phyloP scores from a whole-genome alignment of 2,797 vertebrate genomes.

The Myripristis murdjan region DNA sequence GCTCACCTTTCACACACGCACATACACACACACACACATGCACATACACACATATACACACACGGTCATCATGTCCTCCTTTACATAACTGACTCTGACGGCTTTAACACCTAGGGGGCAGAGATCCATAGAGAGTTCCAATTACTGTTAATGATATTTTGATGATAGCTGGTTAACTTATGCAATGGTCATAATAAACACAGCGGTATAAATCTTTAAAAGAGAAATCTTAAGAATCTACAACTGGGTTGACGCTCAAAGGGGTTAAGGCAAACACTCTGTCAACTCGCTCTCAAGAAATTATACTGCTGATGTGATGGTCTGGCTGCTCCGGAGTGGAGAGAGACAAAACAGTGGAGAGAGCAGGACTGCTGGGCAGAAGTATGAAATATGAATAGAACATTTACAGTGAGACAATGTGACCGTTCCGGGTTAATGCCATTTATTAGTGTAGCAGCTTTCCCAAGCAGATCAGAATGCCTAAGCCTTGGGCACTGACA shows the following conservation, averaged over 20 bases:
- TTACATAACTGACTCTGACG: slow-evolving; percentile 76
- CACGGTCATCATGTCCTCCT: slow-evolving; percentile 71
- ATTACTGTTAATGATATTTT: slow-evolving; percentile 81
- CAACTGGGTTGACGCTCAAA: slow-evolving; percentile 22
- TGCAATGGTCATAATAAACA: slow-evolving; percentile 55
- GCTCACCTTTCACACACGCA: slow-evolving; percentile 72
- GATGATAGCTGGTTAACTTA: slow-evolving; percentile 80
- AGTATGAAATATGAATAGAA: slow-evolving; percentile 61
- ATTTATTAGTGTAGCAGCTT: slow-evolving; percentile 75
- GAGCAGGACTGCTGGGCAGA: slow-evolving; percentile 18
- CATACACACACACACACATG: slow-evolving; percentile 64
- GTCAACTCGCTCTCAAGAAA: neutral
- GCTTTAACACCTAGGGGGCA: slow-evolving; percentile 76
- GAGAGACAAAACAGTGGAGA: neutral
- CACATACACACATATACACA: slow-evolving; percentile 28
- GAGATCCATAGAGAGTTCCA: slow-evolving; percentile 74
- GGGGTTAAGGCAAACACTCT: slow-evolving; percentile 12
- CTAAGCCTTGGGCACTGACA: slow-evolving; percentile 72
- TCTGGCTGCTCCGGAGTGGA: slow-evolving; percentile 10
- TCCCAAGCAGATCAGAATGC: slow-evolving; percentile 77
- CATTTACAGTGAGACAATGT: slow-evolving; percentile 76
- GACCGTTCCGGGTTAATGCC: slow-evolving; percentile 73
- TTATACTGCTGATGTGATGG: neutral
- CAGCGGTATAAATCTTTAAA: slow-evolving; percentile 69
- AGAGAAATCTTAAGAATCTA: slow-evolving; percentile 43